These are phyloP conservation scores for Halocaridina rubra DNA, from an alignment of 2,888 invertebrate species.

Conservation along the genomic window DNA sequence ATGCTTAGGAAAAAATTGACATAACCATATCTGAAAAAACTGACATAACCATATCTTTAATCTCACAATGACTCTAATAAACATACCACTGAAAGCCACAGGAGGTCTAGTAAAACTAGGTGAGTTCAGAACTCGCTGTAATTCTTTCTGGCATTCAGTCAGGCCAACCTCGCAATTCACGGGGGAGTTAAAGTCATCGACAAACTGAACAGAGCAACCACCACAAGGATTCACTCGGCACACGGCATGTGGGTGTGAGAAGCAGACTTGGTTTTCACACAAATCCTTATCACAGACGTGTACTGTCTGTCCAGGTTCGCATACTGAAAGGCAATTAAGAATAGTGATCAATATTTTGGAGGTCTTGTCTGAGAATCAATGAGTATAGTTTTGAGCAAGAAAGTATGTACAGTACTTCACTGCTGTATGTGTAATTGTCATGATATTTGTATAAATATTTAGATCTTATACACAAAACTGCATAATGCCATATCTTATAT, in stretches of 20 bases:
- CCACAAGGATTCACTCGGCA: slow-evolving; percentile 68
- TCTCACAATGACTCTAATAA: no score
- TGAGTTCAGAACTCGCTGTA: slow-evolving; percentile 66
- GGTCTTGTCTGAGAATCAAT: not conserved
- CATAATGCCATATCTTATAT: no score
- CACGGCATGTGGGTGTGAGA: slow-evolving; percentile 66
- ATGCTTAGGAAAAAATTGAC: no score
- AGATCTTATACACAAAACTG: no score
- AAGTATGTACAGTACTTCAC: no score
- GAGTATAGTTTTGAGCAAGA: no score
- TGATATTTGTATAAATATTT: no score
- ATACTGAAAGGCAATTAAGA: slow-evolving; percentile 65
- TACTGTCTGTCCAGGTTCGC: slow-evolving; percentile 66
- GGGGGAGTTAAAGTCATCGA: slow-evolving; percentile 65
- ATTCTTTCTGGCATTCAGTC: slow-evolving; percentile 66
- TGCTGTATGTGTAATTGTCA: no score
- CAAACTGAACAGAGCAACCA: slow-evolving; percentile 67
- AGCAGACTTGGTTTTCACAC: slow-evolving; percentile 67
- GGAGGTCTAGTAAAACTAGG: slow-evolving; percentile 61
- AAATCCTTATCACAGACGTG: slow-evolving; percentile 66
- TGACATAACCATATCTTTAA: no score
- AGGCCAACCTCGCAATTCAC: slow-evolving; percentile 66
- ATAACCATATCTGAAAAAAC: no score
- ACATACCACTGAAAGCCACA: slow-evolving; percentile 32
- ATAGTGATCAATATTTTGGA: no score